Evolutionary conservation across 2,797 vertebrate genomes (phyloP).

Genomic region (Emys orbicularis): DNA sequence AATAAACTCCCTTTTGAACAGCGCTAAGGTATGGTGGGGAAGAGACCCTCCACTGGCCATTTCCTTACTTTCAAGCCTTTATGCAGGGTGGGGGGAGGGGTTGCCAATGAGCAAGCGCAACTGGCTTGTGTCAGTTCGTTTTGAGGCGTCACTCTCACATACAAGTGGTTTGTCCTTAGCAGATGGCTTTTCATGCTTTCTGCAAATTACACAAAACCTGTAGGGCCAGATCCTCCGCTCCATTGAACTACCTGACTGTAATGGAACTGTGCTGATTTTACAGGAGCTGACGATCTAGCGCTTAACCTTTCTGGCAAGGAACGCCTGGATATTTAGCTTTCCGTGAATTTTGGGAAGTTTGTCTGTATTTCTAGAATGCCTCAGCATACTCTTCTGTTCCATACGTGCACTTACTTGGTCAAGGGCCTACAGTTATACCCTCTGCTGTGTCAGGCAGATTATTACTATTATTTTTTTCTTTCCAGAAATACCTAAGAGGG

Average conservation of each 20-base stretch:
- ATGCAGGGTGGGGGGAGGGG: rapidly evolving
- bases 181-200: background rate
- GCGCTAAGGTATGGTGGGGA: background rate
- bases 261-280: background rate
- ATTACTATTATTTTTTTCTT: background rate
- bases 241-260: background rate
- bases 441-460: background rate
- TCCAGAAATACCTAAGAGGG: background rate
- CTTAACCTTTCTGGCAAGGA: background rate
- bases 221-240: background rate
- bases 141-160: background rate
- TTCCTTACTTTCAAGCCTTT: background rate
- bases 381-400: background rate
- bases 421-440: background rate
- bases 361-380: background rate
- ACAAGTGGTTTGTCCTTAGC: background rate
- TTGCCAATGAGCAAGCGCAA: background rate
- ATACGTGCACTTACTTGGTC: background rate
- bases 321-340: background rate
- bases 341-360: background rate
- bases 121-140: background rate
- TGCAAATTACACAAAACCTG: background rate
- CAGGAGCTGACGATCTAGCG: background rate
- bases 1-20: background rate
- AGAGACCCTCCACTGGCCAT: background rate